Evolutionary conservation across 2,888 invertebrate genomes (phyloP), one percentile per base, ranked within the genome.

Genomic region (Conchocele bisecta): DNA sequence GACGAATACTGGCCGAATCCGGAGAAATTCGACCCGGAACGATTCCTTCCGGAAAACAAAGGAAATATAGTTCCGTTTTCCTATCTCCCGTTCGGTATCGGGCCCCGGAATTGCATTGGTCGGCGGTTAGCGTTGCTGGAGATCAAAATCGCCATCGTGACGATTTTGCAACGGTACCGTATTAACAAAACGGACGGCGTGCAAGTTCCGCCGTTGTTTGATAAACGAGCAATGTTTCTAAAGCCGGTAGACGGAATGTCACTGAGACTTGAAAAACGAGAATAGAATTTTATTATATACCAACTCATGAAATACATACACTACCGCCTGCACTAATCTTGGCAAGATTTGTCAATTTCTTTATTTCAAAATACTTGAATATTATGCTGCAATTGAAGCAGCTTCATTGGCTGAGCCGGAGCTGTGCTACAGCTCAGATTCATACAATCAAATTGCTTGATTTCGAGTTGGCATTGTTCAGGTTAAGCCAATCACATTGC

Each of bases 1-100:
- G 50, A 63, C n/a, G 71, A 75, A 59, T 71, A 64, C 35, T 75
- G 75, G 75, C 75, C 70, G 1, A 68, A 75, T 17, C 75, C 75
- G n/a, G 64, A 71, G 17, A 71, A 59, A 26, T 75, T 75, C 53
- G 64, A 75, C 44, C 75, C 75, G 2, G 50, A 64, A 15, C 20
- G 76, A 39, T 76, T 76, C 39, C 58, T 66, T 0, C 22, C 61
- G 11, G 69, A 76, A 33, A 76, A 72, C 44, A 76, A 76, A 44
- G 29, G 51, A 6, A 72, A 76, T 9, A 69, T 65, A 17, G 33
- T 28, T 17, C 68, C 68, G 0, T 72, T 59, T 58, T 65, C 72
- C 13, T 76, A 72, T 35, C 22, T 72, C 35, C 76, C 76, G 3
- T 76, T 76, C 51, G 76, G 76, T 13, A 37, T 53, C 1, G 72